These are phyloP conservation scores for Glyphotaelius pellucidus DNA, from an alignment of 2,888 invertebrate genomes.

Conservation along the genomic window DNA sequence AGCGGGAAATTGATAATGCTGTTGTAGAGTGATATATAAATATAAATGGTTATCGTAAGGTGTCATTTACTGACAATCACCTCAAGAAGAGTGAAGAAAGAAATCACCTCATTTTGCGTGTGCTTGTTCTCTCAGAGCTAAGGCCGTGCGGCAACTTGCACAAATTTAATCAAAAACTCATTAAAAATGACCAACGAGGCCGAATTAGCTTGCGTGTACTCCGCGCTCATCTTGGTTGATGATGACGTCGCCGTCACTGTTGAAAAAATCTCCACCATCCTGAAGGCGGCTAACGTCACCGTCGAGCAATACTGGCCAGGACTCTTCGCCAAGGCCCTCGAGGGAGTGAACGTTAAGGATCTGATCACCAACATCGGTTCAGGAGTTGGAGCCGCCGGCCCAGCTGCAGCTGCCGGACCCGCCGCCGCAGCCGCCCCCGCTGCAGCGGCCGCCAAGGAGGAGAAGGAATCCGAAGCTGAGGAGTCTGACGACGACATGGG, in stretches of 20 bases:
- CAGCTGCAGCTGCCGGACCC: slow-evolving; percentile 82
- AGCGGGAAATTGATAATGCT: neutral
- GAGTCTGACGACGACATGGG: slow-evolving; percentile 96
- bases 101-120: too few relatives aligned
- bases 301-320: slow-evolving; percentile 99
- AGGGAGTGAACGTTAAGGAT: slow-evolving; percentile 95
- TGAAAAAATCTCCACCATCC: slow-evolving; percentile 97
- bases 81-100: too few relatives aligned
- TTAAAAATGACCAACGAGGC: slow-evolving; percentile 89
- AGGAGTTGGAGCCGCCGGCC: slow-evolving; percentile 91
- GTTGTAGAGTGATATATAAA: neutral
- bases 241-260: slow-evolving; percentile 98
- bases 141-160: slow-evolving; percentile 98
- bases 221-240: slow-evolving; percentile 95
- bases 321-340: slow-evolving; percentile 97
- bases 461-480: slow-evolving; percentile 87
- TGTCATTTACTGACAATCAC: too few relatives aligned
- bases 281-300: slow-evolving; percentile 97
- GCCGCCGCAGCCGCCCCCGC: slow-evolving; percentile 83
- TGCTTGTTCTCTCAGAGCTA: slow-evolving; percentile 92
- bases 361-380: slow-evolving; percentile 95
- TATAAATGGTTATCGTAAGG: too few relatives aligned
- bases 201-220: slow-evolving; percentile 99
- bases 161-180: slow-evolving; percentile 72
- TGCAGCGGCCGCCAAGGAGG: slow-evolving; percentile 82